phyloP scores from a whole-genome alignment of 2,797 vertebrate genomes.

The Simalia tracyae region DNA sequence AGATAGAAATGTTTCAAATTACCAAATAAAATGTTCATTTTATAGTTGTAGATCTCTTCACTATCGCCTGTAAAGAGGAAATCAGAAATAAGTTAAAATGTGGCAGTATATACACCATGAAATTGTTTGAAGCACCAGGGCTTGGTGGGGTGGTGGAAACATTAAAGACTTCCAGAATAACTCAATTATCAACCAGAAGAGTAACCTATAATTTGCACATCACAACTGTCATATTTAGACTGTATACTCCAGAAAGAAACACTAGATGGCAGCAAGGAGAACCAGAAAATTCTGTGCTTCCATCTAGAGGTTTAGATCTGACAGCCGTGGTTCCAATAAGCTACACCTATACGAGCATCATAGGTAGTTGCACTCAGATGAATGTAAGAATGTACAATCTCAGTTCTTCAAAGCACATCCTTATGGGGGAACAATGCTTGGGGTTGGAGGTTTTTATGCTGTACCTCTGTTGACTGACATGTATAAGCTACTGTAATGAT shows the following conservation, averaged over 20 bases:
- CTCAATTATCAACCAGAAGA: not conserved
- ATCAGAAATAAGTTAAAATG: not conserved
- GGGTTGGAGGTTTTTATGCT: not conserved
- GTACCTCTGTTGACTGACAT: slow-evolving; percentile 30
- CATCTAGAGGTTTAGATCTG: not conserved
- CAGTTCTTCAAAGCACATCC: not conserved
- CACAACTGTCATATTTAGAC: not conserved
- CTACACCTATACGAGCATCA: not conserved
- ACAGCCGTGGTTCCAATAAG: too few species aligned
- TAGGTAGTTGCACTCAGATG: not conserved
- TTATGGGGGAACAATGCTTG: not conserved
- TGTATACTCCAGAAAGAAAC: not conserved
- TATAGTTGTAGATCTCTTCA: not conserved
- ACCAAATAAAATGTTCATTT: not conserved
- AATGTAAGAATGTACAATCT: not conserved
- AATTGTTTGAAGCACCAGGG: not conserved
- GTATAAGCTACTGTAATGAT: slow-evolving; percentile 48
- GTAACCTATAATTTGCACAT: not conserved
- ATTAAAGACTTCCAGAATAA: not conserved
- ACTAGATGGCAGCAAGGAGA: not conserved
- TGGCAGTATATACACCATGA: not conserved
- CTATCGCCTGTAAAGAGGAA: not conserved
- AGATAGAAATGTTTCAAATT: not conserved
- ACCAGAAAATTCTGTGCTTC: not conserved
- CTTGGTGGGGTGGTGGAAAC: not conserved